Conservation (phyloP, 2,797 vertebrate species). For the Anomalospiza imberbis region DNA sequence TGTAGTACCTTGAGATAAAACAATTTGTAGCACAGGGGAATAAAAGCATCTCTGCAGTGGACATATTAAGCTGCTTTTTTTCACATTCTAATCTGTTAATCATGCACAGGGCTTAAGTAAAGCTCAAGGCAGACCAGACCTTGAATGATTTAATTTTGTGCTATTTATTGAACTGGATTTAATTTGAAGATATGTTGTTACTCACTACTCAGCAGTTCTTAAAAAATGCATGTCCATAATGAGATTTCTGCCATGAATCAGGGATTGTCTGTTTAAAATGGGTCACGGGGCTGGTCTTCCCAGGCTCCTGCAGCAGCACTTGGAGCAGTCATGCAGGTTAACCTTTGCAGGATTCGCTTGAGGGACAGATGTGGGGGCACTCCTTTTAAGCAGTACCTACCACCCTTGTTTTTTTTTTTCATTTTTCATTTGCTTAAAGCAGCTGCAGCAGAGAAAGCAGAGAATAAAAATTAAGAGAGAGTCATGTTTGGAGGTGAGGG, state of each 20-base stretch:
- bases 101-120: constrained; percentile 12
- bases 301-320: not conserved
- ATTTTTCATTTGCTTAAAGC: not conserved
- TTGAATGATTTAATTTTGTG: constrained; percentile 41
- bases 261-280: constrained; percentile 27
- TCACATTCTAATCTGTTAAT: constrained; percentile 53
- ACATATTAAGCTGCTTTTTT: constrained; percentile 42
- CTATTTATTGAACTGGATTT: constrained; percentile 50
- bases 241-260: constrained; percentile 26
- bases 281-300: not conserved
- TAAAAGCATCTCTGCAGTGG: constrained; percentile 18
- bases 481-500: not conserved
- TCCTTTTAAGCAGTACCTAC: not conserved
- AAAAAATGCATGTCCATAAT: not conserved
- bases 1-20: not conserved
- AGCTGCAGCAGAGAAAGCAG: not conserved
- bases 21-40: constrained; percentile 2
- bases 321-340: not conserved
- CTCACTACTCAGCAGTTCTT: not conserved
- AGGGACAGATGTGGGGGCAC: not conserved
- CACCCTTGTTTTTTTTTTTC: not conserved
- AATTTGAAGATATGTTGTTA: constrained; percentile 37
- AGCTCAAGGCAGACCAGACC: constrained; percentile 44
- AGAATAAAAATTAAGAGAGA: not conserved
- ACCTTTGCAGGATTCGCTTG: not conserved